Evolutionary conservation across 2,797 vertebrate genomes (phyloP), one percentile per base, ranked within the genome.

Genomic region (Melanotaenia pygmaea): DNA sequence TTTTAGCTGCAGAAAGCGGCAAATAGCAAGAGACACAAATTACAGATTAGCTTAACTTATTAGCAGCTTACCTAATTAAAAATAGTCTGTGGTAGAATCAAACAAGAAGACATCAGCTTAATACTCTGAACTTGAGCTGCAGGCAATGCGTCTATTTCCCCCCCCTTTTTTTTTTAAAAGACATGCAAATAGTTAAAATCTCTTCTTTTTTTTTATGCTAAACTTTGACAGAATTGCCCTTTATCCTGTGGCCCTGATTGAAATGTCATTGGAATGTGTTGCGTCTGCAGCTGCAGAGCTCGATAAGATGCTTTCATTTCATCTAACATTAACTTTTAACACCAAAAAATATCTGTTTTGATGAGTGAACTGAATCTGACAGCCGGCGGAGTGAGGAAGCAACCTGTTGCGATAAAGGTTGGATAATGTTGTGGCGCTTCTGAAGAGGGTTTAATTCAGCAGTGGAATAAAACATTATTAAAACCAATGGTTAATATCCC

Each of bases 201-300:
- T 80, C 57, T 81, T 8, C 1, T 34, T 61, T 67, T 77, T 66
- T 79, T 45, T 76, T 70, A 69, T 40, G 63, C 70, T 57, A 3
- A 37, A 50, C 4, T 64, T 78, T 78, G 64, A 40, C 70, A 30
- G 51, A 53, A 7, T 22, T 30, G 32, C 22, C 74, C 79, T 81
- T 78, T 72, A 37, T 83, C 76, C 62, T 74, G 40, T 62, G 60
- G 69, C 64, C 38, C 5, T 0, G 35, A 28, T 56, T 73, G 45
- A 80, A 86, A 82, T 80, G 79, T 70, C 74, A 76, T 59, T 59
- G 0, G 40, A 56, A 66, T 38, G 59, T 40, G 53, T 68, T 40
- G 38, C 38, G 13, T 59, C 56, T 38, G 35, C 57, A 34, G 9
- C 67, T 58, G 77, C 62, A 32, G 40, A 0, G 4, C 40, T 12